Conservation (phyloP, 92 coral and sea anemone genomes). For the Pocillopora grandis region DNA sequence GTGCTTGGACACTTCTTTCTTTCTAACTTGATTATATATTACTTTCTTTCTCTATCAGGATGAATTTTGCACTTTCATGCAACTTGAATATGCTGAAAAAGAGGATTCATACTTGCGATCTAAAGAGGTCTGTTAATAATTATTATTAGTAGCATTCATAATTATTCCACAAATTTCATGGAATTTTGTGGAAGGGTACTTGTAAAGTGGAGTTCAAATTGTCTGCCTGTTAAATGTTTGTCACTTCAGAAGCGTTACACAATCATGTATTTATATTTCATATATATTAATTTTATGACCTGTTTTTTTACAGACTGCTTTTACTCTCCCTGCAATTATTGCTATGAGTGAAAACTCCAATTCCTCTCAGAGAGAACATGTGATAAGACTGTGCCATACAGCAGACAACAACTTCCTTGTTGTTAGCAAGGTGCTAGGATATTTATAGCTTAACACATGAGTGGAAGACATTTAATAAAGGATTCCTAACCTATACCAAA, state of each 20-base stretch:
- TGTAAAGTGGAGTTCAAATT: too few relatives aligned
- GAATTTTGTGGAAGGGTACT: not conserved
- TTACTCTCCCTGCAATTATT: slow-evolving; percentile 85
- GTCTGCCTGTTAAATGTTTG: too few relatives aligned
- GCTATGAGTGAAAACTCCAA: slow-evolving; percentile 90
- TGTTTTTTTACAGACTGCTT: slow-evolving; percentile 74
- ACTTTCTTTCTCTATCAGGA: slow-evolving; percentile 55
- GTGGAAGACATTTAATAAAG: too few relatives aligned
- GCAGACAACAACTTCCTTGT: slow-evolving; percentile 90
- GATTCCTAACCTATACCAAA: too few relatives aligned
- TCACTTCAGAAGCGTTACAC: not conserved
- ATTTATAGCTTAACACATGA: too few relatives aligned
- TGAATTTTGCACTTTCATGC: slow-evolving; percentile 99
- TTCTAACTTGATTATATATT: not conserved
- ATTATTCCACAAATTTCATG: not conserved
- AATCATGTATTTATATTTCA: too few relatives aligned
- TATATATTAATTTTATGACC: too few relatives aligned
- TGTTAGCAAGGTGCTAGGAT: slow-evolving; percentile 78
- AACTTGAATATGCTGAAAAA: slow-evolving; percentile 97
- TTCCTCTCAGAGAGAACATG: slow-evolving; percentile 96
- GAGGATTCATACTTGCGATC: slow-evolving; percentile 97
- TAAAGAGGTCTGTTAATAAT: slow-evolving; percentile 72
- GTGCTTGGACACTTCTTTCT: not conserved
- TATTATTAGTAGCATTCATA: not conserved
- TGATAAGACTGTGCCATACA: slow-evolving; percentile 84